Base-by-base conservation (phyloP, 2,113 vertebrate genomes). In the Suncus etruscus region DNA sequence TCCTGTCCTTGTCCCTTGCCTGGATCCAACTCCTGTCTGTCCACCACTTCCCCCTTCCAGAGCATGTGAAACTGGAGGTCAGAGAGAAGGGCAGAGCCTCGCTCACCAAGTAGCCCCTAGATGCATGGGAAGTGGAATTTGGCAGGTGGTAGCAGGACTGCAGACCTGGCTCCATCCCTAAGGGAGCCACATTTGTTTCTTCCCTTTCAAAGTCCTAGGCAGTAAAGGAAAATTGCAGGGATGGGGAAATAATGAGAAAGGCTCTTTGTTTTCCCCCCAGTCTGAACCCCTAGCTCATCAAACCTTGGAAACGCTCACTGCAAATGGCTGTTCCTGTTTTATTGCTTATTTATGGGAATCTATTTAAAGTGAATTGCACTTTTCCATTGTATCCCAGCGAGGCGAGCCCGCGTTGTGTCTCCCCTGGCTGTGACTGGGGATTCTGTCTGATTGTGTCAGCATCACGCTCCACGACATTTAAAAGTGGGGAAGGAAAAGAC, bases 311-410 rank as follows among this genome's bases (percentile, higher is more conserved):
- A 94, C 50, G 83, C 70, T 93, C 66, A 22, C 93, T 95, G 91
- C 93, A 92, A 96, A 96, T 89, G 95, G 92, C 94, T 87, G 89
- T 50, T 91, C 78, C 83, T 94, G 84, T 96, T 95, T 96, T 94
- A 96, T 95, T 95, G 94, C 95, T 96, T 96, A 92, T 96, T 97
- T 95, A 96, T 90, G 93, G 93, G 95, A 92, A 80, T 96, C 94
- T 96, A 91, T 96, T 96, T 95, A 94, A 92, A 96, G 95, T n/a
- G 92, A 94, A 96, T 95, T 89, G 94, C 93, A 83, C 90, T 95
- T 96, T 94, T 90, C 90, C 94, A 58, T 84, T 75, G 94, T 85
- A 81, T 95, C 94, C 88, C 65, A 83, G 95, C 0, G 1, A 45
- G 89, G 0, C 48, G 83, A 84, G 78, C 72, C 0, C 12, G 69